Evolutionary conservation across 2,797 vertebrate genomes (phyloP).

Genomic region (Sebastes umbrosus): DNA sequence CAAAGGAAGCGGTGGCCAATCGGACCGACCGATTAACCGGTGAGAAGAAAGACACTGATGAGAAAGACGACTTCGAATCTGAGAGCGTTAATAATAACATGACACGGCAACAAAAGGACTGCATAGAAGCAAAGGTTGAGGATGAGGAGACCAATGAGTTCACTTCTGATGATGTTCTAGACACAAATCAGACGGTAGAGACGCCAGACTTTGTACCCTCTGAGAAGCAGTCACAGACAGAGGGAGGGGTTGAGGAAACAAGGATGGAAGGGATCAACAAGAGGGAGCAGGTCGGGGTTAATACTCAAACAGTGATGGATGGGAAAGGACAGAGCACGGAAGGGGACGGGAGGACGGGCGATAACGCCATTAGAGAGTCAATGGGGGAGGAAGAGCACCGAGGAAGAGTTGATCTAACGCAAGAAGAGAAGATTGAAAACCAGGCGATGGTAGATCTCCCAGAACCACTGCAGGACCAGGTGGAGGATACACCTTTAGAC

Average conservation of each 20-base stretch:
- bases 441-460: background rate
- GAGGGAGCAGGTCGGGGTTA: conserved; percentile 25
- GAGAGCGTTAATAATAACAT: background rate
- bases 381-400: background rate
- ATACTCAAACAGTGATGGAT: conserved; percentile 14
- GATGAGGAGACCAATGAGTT: background rate
- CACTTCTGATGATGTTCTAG: conserved; percentile 8
- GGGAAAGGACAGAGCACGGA: background rate
- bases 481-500: background rate
- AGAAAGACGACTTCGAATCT: background rate
- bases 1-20: background rate
- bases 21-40: background rate
- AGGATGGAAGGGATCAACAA: background rate
- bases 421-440: conserved; percentile 3
- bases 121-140: background rate
- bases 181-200: background rate
- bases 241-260: background rate
- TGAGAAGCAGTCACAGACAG: conserved; percentile 7
- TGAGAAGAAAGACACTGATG: background rate
- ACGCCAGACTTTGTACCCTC: background rate
- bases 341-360: background rate
- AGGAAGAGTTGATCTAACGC: background rate
- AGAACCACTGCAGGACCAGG: background rate
- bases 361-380: conserved; percentile 12
- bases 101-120: background rate